A percentile compares a stretch with the other conserved stretches of the same genome.
phyloP scores from a whole-genome alignment of 1,140 invertebrate species.

The Schlechtendalia chinensis region DNA sequence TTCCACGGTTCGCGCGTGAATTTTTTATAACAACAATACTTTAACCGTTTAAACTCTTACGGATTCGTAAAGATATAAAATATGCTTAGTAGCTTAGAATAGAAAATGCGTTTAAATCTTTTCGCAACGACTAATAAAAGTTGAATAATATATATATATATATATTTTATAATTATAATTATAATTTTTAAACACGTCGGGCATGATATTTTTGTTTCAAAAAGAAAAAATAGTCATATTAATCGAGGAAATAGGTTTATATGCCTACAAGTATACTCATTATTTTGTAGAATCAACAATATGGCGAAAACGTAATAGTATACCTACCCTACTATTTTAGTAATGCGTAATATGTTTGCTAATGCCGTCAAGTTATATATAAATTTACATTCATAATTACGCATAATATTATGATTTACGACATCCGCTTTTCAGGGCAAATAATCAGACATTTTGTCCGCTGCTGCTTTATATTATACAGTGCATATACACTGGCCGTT shows the following conservation, averaged over 20 bases:
- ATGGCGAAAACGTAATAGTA: neutral
- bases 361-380: neutral
- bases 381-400: neutral
- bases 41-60: neutral
- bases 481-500: neutral
- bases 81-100: too few species aligned
- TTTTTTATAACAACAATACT: neutral
- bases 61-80: neutral
- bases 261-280: too few species aligned
- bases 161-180: too few species aligned
- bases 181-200: too few species aligned
- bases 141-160: neutral
- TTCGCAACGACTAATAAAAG: neutral
- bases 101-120: neutral
- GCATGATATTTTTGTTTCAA: too few species aligned
- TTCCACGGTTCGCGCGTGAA: too few species aligned
- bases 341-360: neutral
- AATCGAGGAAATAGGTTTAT: too few species aligned
- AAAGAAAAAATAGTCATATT: too few species aligned
- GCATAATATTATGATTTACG: conserved; percentile 28
- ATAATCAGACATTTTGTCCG: neutral
- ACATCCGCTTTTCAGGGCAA: neutral
- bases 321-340: neutral
- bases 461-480: neutral
- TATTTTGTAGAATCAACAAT: neutral